A percentile compares a stretch with the other conserved stretches of the same genome.
These are phyloP conservation scores for Cotesia glomerata DNA, from an alignment of 1,140 invertebrate genomes.

Conservation along the genomic window DNA sequence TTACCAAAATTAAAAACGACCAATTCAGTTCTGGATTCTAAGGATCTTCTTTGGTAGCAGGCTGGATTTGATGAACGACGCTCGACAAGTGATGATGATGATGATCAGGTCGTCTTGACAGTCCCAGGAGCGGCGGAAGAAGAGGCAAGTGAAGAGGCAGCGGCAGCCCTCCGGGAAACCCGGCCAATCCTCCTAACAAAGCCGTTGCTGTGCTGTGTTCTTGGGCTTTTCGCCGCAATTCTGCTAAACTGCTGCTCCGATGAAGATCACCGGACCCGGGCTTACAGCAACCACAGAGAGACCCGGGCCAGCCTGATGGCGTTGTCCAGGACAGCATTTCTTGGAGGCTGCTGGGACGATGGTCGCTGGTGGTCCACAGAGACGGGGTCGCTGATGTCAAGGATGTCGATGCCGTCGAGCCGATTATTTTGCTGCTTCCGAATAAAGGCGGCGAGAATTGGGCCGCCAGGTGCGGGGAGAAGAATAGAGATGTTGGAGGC, in stretches of 20 bases:
- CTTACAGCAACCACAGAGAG: slow-evolving; percentile 56
- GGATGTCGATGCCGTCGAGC: slow-evolving; percentile 48
- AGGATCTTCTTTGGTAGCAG: slow-evolving; percentile 57
- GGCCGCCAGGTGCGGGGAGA: slow-evolving; percentile 79
- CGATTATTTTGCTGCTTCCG: slow-evolving; percentile 60
- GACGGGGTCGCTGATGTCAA: slow-evolving; percentile 53
- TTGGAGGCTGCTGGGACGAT: slow-evolving; percentile 52
- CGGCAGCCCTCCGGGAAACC: slow-evolving; percentile 63
- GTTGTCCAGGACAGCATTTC: slow-evolving; percentile 59
- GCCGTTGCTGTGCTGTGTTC: slow-evolving; percentile 86
- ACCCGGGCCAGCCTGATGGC: slow-evolving; percentile 54
- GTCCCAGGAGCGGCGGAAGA: slow-evolving; percentile 59
- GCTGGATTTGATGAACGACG: slow-evolving; percentile 57
- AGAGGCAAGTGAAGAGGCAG: slow-evolving; percentile 63
- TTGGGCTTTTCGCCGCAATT: slow-evolving; percentile 85
- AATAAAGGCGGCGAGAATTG: slow-evolving; percentile 83
- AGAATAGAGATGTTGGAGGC: slow-evolving; percentile 72
- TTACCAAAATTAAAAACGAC: background rate
- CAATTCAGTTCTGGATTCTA: slow-evolving; percentile 33
- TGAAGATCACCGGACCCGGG: slow-evolving; percentile 63
- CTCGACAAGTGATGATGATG: slow-evolving; percentile 49
- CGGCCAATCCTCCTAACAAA: slow-evolving; percentile 62
- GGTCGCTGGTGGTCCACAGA: slow-evolving; percentile 53
- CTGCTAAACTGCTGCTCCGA: slow-evolving; percentile 81
- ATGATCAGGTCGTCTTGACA: slow-evolving; percentile 56